Base-by-base conservation (phyloP, 2,797 vertebrate species). In the Sebastes cheni region DNA sequence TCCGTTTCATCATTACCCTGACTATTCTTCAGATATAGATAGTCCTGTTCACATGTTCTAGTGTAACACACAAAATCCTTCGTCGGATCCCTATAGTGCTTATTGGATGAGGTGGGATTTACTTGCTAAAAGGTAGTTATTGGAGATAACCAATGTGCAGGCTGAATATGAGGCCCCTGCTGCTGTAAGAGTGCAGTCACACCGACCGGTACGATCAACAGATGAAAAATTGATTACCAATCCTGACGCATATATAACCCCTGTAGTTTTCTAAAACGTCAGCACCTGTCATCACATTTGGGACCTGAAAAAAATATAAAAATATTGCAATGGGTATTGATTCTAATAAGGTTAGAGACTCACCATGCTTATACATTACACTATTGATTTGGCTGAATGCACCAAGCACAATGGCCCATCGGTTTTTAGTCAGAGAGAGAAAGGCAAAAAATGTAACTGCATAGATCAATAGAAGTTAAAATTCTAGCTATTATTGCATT, bases 241-340 rank as follows among this genome's bases (percentile, higher is more conserved):
- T 30, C 52, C 55, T 74, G 60, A 74, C 30, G 58, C 34, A 66
- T 59, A 65, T n/a, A 66, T 52, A 20, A 20, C 50, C 11, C n/a
- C 27, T 65, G 67, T 55, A 36, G 29, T 66, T 72, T 60, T 66
- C 39, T 27, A 5, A 72, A 77, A 66, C 6, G 2, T 32, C 25
- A 29, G 4, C 7, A 39, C 66, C 42, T 68, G 14, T 20, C 6
- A 42, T 77, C 12, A 25, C 16, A 77, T 42, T 5, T 54, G 10
- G 25, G 10, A 12, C 11, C 2, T 32, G 64, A 42, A 71, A 79
- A 79, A 70, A 55, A 70, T 11, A 8, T 23, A 1, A 29, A 79
- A 64, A 64, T 75, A 52, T 65, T 62, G 50, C 60, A 46, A 80
- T 75, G 56, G 50, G 10, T 72, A 80, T 82, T 80, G 79, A 87